Base-by-base conservation (phyloP, 2,888 invertebrate genomes). In the Pediacus dermestoides region DNA sequence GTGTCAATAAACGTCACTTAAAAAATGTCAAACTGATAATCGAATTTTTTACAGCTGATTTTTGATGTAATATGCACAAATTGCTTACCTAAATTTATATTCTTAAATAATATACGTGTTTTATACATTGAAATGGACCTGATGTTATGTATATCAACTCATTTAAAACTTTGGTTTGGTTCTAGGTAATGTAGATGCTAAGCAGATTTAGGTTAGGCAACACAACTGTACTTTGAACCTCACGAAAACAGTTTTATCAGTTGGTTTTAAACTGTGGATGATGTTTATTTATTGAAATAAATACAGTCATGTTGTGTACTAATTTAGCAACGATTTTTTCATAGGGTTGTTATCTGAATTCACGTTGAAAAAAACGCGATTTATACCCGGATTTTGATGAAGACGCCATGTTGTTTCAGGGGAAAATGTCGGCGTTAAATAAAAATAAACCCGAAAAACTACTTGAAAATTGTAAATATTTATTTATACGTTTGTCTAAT, bases 11-110 rank as follows among this genome's bases (percentile, higher is more conserved):
- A 23, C 8, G 23, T 23, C 23, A 23, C n/a, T 6, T 3, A 23
- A 23, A 18, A 8, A 23, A 9, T 23, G 23, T 23, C 23, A 23
- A 23, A 23, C 23, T 23, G 4, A 3, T n/a, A 10, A 23, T 6
- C 3, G 10, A 23, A 6, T 7, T 4, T 23, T 23, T 23, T n/a
- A n/a, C n/a, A n/a, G n/a, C n/a, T n/a, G n/a, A n/a, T n/a, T n/a
- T n/a, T n/a, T n/a, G 4, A 4, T 26, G 6, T 30, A 18, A 3
- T 13, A 32, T 10, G 4, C 4, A 23, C 10, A 4, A 31, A 44
- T 30, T 50, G 50, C 60, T 60, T 58, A 62, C 63, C 59, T 58
- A 53, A 50, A 52, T 56, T 50, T 51, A 61, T 58, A 55, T 58
- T 60, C 56, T 59, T 63, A 58, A 62, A 46, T 52, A 56, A 51